Conservation (phyloP, 2,797 vertebrate species). For the Heliangelus exortis region DNA sequence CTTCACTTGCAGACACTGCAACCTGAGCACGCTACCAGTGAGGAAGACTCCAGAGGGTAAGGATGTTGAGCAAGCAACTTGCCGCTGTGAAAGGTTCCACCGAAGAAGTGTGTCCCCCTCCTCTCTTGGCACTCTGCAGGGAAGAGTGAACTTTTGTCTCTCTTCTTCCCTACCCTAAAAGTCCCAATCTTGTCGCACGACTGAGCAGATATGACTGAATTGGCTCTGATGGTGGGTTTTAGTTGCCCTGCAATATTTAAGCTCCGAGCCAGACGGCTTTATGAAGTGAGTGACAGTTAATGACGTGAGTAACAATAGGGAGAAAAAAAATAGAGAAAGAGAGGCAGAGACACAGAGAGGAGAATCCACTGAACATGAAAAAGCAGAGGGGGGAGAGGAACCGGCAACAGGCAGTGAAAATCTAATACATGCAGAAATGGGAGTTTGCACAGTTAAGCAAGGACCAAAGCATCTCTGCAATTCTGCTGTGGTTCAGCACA, state of each 20-base stretch:
- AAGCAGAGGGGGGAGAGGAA: conserved; percentile 64
- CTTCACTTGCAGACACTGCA: background rate
- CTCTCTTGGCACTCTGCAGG: conserved; percentile 86
- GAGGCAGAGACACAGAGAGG: conserved; percentile 61
- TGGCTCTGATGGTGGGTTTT: conserved; percentile 96
- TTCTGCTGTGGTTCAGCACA: conserved; percentile 13
- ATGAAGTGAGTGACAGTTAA: conserved; percentile 90
- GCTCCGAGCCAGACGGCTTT: conserved; percentile 96
- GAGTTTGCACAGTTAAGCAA: conserved; percentile 48
- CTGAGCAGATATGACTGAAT: conserved; percentile 98
- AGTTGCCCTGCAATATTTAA: conserved; percentile 93
- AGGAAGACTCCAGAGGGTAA: conserved; percentile 56
- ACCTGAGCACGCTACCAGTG: background rate
- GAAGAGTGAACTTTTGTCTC: conserved; percentile 89
- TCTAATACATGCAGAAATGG: conserved; percentile 42
- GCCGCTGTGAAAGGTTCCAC: conserved; percentile 86
- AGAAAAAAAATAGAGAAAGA: conserved; percentile 77
- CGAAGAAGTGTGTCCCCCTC: conserved; percentile 82
- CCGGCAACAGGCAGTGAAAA: conserved; percentile 29
- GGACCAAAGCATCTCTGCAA: conserved; percentile 24
- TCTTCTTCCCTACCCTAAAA: conserved; percentile 90
- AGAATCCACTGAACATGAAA: conserved; percentile 76
- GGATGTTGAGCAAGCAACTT: conserved; percentile 87
- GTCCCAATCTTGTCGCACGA: conserved; percentile 92
- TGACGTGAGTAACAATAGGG: conserved; percentile 91